Percentiles rank a stretch among this genome's conserved stretches.
phyloP scores from a whole-genome alignment of 2,888 invertebrate genomes.

The Drymonia ruficornis region DNA sequence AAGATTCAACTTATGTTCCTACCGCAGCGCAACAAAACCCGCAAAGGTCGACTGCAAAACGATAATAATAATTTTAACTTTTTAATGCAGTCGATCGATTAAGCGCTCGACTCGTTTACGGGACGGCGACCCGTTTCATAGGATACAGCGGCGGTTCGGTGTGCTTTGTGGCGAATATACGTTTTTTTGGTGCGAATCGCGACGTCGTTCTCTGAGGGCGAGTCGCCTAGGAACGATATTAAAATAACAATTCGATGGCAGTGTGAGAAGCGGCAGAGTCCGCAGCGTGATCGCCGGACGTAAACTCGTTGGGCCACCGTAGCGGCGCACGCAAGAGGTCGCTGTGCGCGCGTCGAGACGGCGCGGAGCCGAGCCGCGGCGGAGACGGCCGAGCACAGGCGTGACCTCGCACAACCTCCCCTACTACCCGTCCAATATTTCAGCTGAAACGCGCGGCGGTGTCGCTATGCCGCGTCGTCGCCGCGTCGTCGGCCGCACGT shows the following conservation, averaged over 20 bases:
- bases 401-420: conserved; percentile 81
- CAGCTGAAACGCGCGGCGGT: conserved; percentile 70
- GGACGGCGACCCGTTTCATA: conserved; percentile 57
- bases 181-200: conserved; percentile 56
- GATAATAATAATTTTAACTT: conserved; percentile 75
- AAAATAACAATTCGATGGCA: conserved; percentile 78
- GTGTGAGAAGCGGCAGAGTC: conserved; percentile 75
- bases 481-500: conserved; percentile 50
- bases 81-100: conserved; percentile 82
- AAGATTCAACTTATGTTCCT: conserved; percentile 52
- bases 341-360: conserved; percentile 69
- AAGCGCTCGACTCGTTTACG: conserved; percentile 67
- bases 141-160: conserved; percentile 40
- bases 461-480: conserved; percentile 54
- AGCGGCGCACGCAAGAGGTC: conserved; percentile 76
- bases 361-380: conserved; percentile 60
- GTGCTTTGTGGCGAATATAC: conserved; percentile 46
- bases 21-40: conserved; percentile 70
- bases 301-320: conserved; percentile 68
- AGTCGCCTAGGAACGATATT: conserved; percentile 71
- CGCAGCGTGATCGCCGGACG: conserved; percentile 76
- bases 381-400: conserved; percentile 68
- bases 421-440: conserved; percentile 71
- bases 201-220: conserved; percentile 62
- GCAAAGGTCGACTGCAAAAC: conserved; percentile 68